Conservation (phyloP, 64 coral and sea anemone species). For the Dendronephthya gigantea region DNA sequence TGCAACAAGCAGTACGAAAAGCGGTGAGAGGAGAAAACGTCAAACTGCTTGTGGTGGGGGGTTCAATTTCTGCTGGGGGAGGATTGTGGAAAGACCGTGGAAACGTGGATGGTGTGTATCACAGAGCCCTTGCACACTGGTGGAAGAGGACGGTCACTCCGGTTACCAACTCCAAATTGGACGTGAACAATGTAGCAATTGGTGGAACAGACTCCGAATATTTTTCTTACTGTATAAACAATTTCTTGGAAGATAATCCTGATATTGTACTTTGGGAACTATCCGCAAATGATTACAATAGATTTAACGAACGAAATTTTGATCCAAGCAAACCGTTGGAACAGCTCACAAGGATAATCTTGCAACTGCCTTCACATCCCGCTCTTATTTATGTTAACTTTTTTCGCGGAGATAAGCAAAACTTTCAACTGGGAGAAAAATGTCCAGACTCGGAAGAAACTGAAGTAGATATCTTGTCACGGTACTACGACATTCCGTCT, state of each 20-base stretch:
- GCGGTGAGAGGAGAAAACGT: conserved; percentile 48
- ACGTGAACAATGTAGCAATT: conserved; percentile 62
- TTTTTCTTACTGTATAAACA: conserved; percentile 89
- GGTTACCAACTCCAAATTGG: conserved; percentile 48
- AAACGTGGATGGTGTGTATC: conserved; percentile 76
- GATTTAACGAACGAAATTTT: conserved; percentile 60
- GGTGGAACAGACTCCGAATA: conserved; percentile 97
- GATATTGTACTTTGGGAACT: conserved; percentile 89
- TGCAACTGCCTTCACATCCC: conserved; percentile 60
- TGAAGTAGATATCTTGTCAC: conserved; percentile 52
- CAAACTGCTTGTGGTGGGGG: conserved; percentile 68
- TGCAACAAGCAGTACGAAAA: conserved; percentile 47
- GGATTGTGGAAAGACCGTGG: conserved; percentile 75
- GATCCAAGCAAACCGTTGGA: conserved; percentile 72
- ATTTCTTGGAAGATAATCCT: conserved; percentile 57
- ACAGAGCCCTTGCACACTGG: conserved; percentile 66
- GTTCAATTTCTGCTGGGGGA: conserved; percentile 87
- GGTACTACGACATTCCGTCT: conserved; percentile 81
- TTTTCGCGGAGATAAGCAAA: conserved; percentile 78
- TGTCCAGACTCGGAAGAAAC: conserved; percentile 93
- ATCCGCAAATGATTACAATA: conserved; percentile 87
- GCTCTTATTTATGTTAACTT: conserved; percentile 78
- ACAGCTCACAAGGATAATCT: conserved; percentile 63
- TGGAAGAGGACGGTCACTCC: conserved; percentile 75
- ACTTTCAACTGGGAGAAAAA: conserved; percentile 44